Conservation (phyloP, 2,113 vertebrate genomes). For the Sturnira hondurensis region DNA sequence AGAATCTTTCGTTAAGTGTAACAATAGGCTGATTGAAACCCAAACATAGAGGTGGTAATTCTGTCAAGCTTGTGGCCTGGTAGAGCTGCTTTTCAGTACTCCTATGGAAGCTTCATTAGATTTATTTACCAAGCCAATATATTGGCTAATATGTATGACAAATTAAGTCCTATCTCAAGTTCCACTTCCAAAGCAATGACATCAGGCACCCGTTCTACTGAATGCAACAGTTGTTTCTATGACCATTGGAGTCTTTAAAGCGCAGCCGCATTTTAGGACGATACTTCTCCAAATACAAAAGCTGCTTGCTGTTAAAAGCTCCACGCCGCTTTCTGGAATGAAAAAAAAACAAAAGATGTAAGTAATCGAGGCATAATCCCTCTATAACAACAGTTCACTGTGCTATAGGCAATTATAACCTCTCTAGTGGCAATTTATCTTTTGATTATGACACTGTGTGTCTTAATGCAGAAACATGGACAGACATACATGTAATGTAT, state of each 20-base stretch:
- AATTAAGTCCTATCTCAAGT: constrained; percentile 73
- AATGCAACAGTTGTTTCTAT: constrained; percentile 99
- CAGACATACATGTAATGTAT: neutral
- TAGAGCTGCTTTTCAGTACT: constrained; percentile 62
- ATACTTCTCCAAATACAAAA: constrained; percentile 99
- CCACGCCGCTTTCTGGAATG: constrained; percentile 93
- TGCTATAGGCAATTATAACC: neutral
- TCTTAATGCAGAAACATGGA: neutral
- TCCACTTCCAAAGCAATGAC: constrained; percentile 76
- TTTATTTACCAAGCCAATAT: constrained; percentile 78
- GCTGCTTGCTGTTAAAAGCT: constrained; percentile 99
- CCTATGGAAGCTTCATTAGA: constrained; percentile 80
- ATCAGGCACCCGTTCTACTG: constrained; percentile 87
- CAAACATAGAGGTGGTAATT: constrained; percentile 76
- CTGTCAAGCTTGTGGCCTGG: constrained; percentile 77
- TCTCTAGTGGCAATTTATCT: neutral
- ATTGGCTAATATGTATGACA: constrained; percentile 63
- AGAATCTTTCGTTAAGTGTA: constrained; percentile 77
- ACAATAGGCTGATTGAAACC: constrained; percentile 72
- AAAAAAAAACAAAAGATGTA: neutral
- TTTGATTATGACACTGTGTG: neutral
- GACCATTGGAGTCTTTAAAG: constrained; percentile 98
- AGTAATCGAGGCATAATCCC: neutral
- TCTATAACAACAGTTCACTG: neutral
- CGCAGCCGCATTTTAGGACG: constrained; percentile 99